Base-by-base conservation (phyloP, 2,888 invertebrate genomes). In the Gymnoscelis rufifasciata region DNA sequence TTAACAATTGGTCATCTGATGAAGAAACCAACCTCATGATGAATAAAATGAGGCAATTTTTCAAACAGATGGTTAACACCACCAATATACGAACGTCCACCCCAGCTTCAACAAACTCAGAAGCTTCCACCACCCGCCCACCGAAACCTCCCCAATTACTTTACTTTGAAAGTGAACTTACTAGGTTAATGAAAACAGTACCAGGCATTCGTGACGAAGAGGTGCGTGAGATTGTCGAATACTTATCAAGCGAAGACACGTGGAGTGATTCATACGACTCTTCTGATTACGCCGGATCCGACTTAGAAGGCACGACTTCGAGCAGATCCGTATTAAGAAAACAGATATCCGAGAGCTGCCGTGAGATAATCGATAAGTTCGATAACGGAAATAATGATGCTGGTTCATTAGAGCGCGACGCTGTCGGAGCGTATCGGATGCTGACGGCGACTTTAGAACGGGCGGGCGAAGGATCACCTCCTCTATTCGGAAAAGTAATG, bases 191-290 rank as follows among this genome's bases (percentile, higher is more conserved):
- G 97, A 96, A 96, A 88, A 96, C 96, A 0, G 97, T 97, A 31
- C 96, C 96, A 0, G 96, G 96, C 15, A 95, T 97, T 57, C 91
- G 95, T 51, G 96, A 96, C 66, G 95, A 96, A 60, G 95, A 96
- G 78, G 96, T 96, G 28, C 92, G 94, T 13, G 96, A 96, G 81
- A 96, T 97, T 43, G 96, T 97, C 0, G 97, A 97, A 78, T 97
- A 97, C 74, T 83, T 97, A 53, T 96, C 96, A 57, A 95, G 95
- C 57, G 97, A 97, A 71, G 97, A 97, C 67, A 95, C 96, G 2
- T 96, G 96, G 95, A 96, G 96, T 56, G 97, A 97, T 75, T 96
- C 96, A 0, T 96, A 96, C 68, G 97, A 97, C 73, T 96, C 96
- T 2, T 96, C 96, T 0, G 96, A 97, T 74, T 96, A 96, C 66